These are phyloP conservation scores for Protonibea diacanthus DNA, from an alignment of 2,797 vertebrate genomes.

Conservation along the genomic window DNA sequence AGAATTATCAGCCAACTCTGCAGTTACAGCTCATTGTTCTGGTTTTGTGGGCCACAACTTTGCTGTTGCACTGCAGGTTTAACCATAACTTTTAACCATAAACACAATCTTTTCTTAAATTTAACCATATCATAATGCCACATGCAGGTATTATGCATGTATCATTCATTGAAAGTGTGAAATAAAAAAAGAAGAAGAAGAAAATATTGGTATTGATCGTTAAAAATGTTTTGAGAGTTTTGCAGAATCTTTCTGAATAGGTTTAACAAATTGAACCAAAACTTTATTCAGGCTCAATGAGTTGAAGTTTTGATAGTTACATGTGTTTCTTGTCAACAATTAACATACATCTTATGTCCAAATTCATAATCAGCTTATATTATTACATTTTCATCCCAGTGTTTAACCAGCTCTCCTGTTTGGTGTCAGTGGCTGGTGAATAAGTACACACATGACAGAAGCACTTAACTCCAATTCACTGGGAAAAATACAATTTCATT, in stretches of 20 bases:
- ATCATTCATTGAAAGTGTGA: rapidly evolving
- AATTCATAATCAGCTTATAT: background rate
- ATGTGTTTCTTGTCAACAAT: constrained; percentile 4
- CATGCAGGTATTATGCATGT: background rate
- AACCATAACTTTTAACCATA: background rate
- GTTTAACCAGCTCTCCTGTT: constrained; percentile 41
- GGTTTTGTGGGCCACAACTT: background rate
- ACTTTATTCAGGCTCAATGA: background rate
- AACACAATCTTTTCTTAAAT: background rate
- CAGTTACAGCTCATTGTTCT: background rate
- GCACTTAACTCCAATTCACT: constrained; percentile 45
- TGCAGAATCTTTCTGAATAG: no score
- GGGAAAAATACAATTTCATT: constrained; percentile 31
- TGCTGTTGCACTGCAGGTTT: background rate
- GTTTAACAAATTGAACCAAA: background rate
- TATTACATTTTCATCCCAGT: constrained; percentile 9
- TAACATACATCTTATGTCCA: constrained; percentile 1
- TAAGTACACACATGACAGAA: constrained; percentile 33
- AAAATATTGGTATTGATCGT: background rate
- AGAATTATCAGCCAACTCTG: background rate
- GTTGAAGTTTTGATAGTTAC: background rate
- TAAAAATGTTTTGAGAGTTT: no score
- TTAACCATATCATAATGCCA: background rate
- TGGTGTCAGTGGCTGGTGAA: constrained; percentile 39
- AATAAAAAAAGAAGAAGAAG: background rate